Evolutionary conservation across 2,888 invertebrate genomes (phyloP), one percentile per base, ranked within the genome.

Genomic region (Mythimna vitellina): DNA sequence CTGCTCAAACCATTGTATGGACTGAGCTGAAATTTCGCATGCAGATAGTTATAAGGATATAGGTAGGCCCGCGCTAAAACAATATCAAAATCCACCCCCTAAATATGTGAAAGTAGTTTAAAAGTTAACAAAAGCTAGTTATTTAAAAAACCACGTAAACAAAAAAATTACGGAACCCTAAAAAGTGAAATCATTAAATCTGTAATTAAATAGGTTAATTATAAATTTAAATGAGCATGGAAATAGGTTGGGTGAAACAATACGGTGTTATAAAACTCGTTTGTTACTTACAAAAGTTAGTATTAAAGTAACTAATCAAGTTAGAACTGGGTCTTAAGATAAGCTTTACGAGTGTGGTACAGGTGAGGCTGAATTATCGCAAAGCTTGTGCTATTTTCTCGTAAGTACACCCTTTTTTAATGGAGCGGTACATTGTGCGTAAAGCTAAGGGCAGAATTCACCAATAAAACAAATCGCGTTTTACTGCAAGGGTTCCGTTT

Each of bases 141-240:
- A 12, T 38, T 38, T 14, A 22, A 22, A 10, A 22, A n/a, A 9
- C 4, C 51, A 5, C 17, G 17, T 46, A 46, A 46, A 6, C 46
- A 46, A 46, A 6, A 46, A 46, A 46, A 46, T 46, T 20, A 57
- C 57, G 6, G 71, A 71, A 32, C 78, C 72, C 64, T 54, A 78
- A 61, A 76, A 38, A 42, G 12, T 38, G 8, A 56, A 49, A 78
- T 8, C 25, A 42, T 35, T 1, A 35, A 42, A 64, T 60, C 69
- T 53, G 22, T 70, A 81, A 81, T 79, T 67, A 76, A 76, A 58
- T 76, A 53, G 29, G 20, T 62, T 77, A 74, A 78, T 77, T 62
- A 77, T 78, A 61, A 78, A 62, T 49, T 35, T 8, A 29, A 82
- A 80, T 82, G 20, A 66, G 29, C 82, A 66, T 69, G 35, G 49